Evolutionary conservation across 2,888 invertebrate species (phyloP), one percentile per base, ranked within the genome.

Genomic region (Drosophila demipolita): DNA sequence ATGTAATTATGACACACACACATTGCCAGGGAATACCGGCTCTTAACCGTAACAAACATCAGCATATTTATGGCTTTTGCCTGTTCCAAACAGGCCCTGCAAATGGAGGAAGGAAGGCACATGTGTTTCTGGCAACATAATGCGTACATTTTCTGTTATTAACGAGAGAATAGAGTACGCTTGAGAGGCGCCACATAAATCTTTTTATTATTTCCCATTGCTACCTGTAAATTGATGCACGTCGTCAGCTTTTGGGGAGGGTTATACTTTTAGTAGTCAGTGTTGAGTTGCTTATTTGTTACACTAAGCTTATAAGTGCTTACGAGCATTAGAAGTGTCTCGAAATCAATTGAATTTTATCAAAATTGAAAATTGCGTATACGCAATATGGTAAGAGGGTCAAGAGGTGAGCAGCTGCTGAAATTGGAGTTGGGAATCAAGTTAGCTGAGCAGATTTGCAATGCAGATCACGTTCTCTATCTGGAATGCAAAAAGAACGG

Each of bases 1-100:
- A 85, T 83, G 86, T 88, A 83, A 90, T 87, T 87, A 90, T 75
- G 50, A 66, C 48, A 38, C 60, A 54, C 26, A 15, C n/a, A 40
- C 36, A 38, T 20, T 32, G 53, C 58, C 29, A 42, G 45, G 26
- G 49, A 36, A 17, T 45, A 35, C 50, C 68, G 57, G 52, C 63
- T 48, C 50, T 52, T 26, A 65, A 54, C 54, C 63, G 49, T 59
- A 64, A 58, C 50, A 54, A 63, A 54, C 78, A 65, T 67, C 53
- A 75, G 73, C 77, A 66, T 75, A 78, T 87, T 89, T 87, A 80
- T 88, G 60, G 72, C 62, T 26, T 26, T 66, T 70, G 73, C 62
- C 73, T 86, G 89, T 59, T 78, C 55, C 48, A 40, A 73, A 66
- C 78, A 73, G 73, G 32, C 20, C 29, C 33, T 29, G 17, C 5